phyloP scores from a whole-genome alignment of 2,888 invertebrate genomes.

The Xylocampa areola region DNA sequence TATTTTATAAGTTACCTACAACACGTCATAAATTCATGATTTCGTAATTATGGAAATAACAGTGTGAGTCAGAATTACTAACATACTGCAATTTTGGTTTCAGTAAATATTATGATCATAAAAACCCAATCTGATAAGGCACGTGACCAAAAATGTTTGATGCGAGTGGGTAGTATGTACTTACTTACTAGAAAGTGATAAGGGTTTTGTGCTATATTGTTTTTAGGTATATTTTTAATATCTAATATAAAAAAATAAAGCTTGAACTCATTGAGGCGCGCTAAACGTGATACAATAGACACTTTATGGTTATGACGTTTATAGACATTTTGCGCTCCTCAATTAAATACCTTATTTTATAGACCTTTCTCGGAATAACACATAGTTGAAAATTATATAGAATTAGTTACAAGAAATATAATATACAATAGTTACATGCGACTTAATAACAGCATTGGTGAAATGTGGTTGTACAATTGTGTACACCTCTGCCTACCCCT shows the following conservation, averaged over 20 bases:
- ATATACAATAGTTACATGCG: too few relatives aligned
- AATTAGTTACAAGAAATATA: too few relatives aligned
- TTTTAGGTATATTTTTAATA: neutral
- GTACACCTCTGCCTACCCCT: too few relatives aligned
- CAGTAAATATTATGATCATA: constrained; percentile 11
- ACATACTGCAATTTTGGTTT: constrained; percentile 4
- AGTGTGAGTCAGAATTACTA: constrained; percentile 12
- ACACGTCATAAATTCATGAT: neutral
- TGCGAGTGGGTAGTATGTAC: constrained; percentile 6
- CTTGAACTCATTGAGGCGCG: too few relatives aligned
- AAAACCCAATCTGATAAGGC: constrained; percentile 5
- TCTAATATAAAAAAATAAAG: neutral
- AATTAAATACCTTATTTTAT: too few relatives aligned
- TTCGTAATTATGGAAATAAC: constrained; percentile 5
- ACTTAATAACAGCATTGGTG: too few relatives aligned
- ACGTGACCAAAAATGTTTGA: constrained; percentile 4
- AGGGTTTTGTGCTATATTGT: neutral
- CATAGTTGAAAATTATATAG: too few relatives aligned
- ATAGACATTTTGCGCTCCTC: too few relatives aligned
- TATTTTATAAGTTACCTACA: neutral
- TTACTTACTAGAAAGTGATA: neutral
- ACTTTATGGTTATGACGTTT: too few relatives aligned
- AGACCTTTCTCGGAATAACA: too few relatives aligned
- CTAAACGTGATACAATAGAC: too few relatives aligned
- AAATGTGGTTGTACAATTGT: too few relatives aligned